A percentile compares a stretch with the other conserved stretches of the same genome.
Conservation (phyloP, 1,140 invertebrate genomes). For the Neomicropteryx cornuta region DNA sequence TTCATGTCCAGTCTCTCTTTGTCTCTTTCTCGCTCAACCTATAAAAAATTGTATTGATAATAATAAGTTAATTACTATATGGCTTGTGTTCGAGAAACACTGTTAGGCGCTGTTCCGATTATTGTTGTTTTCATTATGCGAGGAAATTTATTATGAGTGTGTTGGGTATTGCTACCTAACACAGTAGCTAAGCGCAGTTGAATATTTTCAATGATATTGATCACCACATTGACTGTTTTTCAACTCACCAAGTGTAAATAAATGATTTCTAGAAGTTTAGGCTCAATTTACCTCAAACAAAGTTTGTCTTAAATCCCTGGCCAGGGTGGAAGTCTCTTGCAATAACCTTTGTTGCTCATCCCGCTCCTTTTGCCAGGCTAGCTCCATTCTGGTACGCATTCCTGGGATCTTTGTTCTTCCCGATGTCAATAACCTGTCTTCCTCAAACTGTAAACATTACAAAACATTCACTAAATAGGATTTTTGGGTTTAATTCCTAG, state of each 20-base stretch:
- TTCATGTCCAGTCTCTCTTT: conserved; percentile 80
- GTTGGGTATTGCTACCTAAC: too few relatives aligned
- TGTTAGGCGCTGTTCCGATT: too few relatives aligned
- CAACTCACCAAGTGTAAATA: too few relatives aligned
- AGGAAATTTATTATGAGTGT: too few relatives aligned
- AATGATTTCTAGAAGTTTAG: too few relatives aligned
- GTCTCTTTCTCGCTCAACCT: conserved; percentile 78
- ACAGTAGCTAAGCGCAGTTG: too few relatives aligned
- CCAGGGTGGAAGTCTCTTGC: conserved; percentile 83
- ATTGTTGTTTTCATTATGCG: too few relatives aligned
- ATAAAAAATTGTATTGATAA: conserved; percentile 14
- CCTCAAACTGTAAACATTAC: conserved; percentile 52
- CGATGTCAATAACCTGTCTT: conserved; percentile 65
- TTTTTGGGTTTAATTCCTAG: conserved; percentile 6
- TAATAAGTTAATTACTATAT: too few relatives aligned
- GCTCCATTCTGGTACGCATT: conserved; percentile 77
- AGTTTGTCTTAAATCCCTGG: conserved; percentile 77
- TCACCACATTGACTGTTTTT: too few relatives aligned
- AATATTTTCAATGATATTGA: too few relatives aligned
- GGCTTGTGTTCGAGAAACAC: too few relatives aligned
- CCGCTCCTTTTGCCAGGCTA: conserved; percentile 92
- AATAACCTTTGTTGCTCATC: conserved; percentile 83
- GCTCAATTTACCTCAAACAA: conserved; percentile 72
- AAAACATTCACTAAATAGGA: conserved; percentile 7
- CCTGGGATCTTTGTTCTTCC: conserved; percentile 77